Conservation (phyloP, 2,113 vertebrate genomes). For the Ursus arctos region DNA sequence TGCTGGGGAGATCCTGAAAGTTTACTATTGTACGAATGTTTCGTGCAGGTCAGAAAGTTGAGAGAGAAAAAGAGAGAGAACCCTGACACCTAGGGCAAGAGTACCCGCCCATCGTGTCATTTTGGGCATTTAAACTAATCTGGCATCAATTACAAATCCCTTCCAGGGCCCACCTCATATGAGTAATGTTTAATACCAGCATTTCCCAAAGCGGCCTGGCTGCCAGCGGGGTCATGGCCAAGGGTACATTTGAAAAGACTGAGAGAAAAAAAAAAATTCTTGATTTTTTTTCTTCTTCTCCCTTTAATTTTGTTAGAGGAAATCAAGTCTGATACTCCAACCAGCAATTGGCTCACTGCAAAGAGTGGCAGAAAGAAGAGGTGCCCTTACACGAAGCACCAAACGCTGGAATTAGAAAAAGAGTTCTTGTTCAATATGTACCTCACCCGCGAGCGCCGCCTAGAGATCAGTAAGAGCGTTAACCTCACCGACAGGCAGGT, state of each 20-base stretch:
- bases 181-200: constrained; percentile 79
- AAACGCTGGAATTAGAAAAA: constrained; percentile 99
- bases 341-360: constrained; percentile 99
- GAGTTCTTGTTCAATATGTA: constrained; percentile 99
- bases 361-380: constrained; percentile 99
- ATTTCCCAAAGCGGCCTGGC: constrained; percentile 83
- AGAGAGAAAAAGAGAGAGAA: neutral
- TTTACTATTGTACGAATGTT: constrained; percentile 74
- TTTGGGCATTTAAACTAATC: constrained; percentile 69
- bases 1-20: constrained; percentile 73
- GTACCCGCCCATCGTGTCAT: constrained; percentile 7
- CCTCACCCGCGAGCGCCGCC: constrained; percentile 99
- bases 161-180: constrained; percentile 52
- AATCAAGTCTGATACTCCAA: constrained; percentile 94
- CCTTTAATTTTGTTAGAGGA: constrained; percentile 94
- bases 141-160: constrained; percentile 63
- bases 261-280: constrained; percentile 82
- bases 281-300: constrained; percentile 86
- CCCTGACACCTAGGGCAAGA: neutral
- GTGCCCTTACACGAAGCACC: constrained; percentile 99
- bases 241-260: constrained; percentile 88
- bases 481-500: constrained; percentile 99
- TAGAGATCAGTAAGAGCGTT: constrained; percentile 99
- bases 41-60: constrained; percentile 76
- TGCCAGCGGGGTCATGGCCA: constrained; percentile 89